These are phyloP conservation scores for Alaudala cheleensis DNA, from an alignment of 2,113 vertebrate genomes.

Conservation along the genomic window DNA sequence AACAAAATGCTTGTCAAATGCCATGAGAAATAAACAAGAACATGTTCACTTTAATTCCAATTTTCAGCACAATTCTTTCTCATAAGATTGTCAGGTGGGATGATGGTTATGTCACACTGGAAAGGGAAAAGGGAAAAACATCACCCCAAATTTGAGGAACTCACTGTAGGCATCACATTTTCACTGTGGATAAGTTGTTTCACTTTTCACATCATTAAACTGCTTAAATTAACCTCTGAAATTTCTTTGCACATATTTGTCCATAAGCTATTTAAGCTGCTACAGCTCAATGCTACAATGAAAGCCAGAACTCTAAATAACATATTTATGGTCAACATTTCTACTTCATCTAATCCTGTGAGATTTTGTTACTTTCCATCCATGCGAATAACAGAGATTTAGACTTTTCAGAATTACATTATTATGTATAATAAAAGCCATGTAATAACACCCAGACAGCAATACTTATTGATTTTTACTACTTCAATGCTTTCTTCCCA, in stretches of 20 bases:
- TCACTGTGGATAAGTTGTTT: neutral
- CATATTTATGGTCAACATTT: neutral
- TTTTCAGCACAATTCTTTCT: neutral
- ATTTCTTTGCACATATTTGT: neutral
- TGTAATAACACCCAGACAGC: neutral
- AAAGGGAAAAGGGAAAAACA: neutral
- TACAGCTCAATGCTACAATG: neutral
- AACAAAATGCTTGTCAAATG: neutral
- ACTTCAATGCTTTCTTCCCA: neutral
- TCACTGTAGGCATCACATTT: neutral
- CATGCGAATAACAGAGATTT: neutral
- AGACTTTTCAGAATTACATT: neutral
- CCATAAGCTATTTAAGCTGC: neutral
- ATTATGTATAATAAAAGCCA: neutral
- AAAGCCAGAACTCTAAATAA: slow-evolving; percentile 22
- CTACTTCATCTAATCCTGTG: neutral
- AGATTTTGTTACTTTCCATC: neutral
- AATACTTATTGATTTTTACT: neutral
- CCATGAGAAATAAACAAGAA: neutral
- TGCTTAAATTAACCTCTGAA: slow-evolving; percentile 28
- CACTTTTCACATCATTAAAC: neutral
- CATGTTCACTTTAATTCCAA: neutral
- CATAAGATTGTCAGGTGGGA: neutral
- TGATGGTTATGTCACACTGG: neutral
- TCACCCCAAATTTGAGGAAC: neutral